Evolutionary conservation across 1,140 invertebrate genomes (phyloP).

Genomic region (Wiebesia pumilae): DNA sequence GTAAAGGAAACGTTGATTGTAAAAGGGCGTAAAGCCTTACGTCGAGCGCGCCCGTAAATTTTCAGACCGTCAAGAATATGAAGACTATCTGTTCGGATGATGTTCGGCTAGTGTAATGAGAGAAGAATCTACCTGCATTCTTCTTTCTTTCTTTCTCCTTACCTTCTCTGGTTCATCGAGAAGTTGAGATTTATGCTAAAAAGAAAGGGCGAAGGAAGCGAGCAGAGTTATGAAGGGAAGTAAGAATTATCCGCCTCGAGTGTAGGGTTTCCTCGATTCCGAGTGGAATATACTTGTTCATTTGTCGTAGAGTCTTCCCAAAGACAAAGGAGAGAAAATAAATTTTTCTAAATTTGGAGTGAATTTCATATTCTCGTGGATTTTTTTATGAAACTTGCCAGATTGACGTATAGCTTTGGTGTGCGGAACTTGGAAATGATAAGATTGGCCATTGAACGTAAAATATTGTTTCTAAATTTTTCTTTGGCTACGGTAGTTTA

Average conservation of each 20-base stretch:
- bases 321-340: slow-evolving; percentile 43
- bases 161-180: slow-evolving; percentile 6
- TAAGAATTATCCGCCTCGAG: not conserved
- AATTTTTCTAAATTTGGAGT: slow-evolving; percentile 36
- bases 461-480: too few species aligned
- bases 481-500: too few species aligned
- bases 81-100: slow-evolving; percentile 38
- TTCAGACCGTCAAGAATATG: slow-evolving; percentile 1
- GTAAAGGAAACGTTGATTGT: slow-evolving; percentile 30
- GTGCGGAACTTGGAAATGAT: not conserved
- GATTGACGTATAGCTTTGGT: too few species aligned
- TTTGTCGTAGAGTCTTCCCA: slow-evolving; percentile 8
- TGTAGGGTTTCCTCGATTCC: not conserved
- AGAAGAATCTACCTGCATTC: not conserved
- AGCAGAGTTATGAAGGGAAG: not conserved
- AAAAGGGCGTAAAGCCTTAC: slow-evolving; percentile 24
- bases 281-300: not conserved
- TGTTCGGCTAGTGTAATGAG: slow-evolving; percentile 17
- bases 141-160: not conserved
- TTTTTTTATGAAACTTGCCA: not conserved
- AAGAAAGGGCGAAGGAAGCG: not conserved
- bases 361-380: slow-evolving; percentile 15
- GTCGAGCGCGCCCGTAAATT: slow-evolving; percentile 11
- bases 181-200: slow-evolving; percentile 39
- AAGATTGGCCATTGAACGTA: not conserved